phyloP scores from a whole-genome alignment of 2,113 vertebrate genomes.

The Dromas ardeola region DNA sequence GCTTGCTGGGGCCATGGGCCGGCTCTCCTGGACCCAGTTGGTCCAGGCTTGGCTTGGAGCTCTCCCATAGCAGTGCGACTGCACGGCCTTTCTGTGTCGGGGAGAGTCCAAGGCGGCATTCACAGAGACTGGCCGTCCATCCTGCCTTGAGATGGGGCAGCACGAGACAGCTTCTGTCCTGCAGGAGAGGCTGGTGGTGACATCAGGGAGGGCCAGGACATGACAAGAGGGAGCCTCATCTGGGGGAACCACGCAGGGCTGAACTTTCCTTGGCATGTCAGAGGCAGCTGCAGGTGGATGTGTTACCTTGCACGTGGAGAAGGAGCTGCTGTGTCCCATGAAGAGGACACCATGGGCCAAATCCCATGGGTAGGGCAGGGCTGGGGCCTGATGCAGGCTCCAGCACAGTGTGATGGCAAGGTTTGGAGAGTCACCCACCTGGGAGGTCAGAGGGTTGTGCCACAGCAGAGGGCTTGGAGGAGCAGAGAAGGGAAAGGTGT shows the following conservation, averaged over 20 bases:
- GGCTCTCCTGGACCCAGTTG: background rate
- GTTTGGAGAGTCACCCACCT: background rate
- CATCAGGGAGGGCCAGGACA: background rate
- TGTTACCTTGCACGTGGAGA: background rate
- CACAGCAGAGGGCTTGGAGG: background rate
- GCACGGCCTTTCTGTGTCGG: accelerated
- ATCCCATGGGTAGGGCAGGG: background rate
- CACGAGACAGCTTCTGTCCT: background rate
- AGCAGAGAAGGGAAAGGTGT: background rate
- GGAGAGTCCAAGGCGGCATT: background rate
- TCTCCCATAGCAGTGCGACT: background rate
- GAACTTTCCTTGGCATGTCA: background rate
- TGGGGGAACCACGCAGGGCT: background rate
- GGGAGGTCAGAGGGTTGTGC: background rate
- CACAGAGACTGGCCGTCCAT: background rate
- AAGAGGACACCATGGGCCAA: background rate
- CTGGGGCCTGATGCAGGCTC: background rate
- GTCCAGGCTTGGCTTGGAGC: background rate
- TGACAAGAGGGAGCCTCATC: background rate
- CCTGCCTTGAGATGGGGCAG: background rate
- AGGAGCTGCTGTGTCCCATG: background rate
- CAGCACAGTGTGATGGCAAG: accelerated
- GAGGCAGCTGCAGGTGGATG: background rate
- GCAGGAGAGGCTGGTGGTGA: background rate
- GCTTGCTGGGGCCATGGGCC: background rate